Evolutionary conservation across 2,113 vertebrate genomes (phyloP), one percentile per base, ranked within the genome.

Genomic region (Mohoua ochrocephala): DNA sequence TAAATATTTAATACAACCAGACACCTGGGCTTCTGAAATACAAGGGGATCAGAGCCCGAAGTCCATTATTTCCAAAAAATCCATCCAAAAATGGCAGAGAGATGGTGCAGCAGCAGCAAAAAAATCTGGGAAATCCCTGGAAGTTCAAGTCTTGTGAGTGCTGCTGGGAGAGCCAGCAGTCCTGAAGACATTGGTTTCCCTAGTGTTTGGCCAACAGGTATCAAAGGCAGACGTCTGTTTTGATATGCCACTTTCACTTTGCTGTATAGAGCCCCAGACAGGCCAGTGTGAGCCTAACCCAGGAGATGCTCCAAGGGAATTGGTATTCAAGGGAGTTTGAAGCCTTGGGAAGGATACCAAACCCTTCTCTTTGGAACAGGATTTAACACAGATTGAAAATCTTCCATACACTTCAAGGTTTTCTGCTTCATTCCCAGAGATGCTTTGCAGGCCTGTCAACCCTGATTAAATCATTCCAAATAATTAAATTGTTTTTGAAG

Each of bases 401-500:
- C 75, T 79, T 87, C 85, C 49, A 91, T 60, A 30, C 8, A 81
- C 64, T 81, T 88, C 27, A 71, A 91, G 49, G 76, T 78, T 95
- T 94, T 76, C 57, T 82, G 53, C 49, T 81, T 76, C 69, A 84
- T 91, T 97, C 88, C 86, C 83, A 95, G 83, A 60, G 76, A 94
- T 75, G 69, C 56, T 94, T 93, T 92, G 91, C 92, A 91, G 82
- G 80, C 88, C 60, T 87, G 80, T 88, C 88, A 81, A 78, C n/a
- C 33, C 73, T 57, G 71, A 96, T 96, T 93, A 96, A 93, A 95
- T 94, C 61, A 94, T 84, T 93, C 75, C 41, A 89, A 92, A 91
- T 93, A 94, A 95, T 73, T 68, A 52, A 53, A 76, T 84, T 84
- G 37, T 10, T 91, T 95, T 91, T 91, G 53, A 89, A 92, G 82